Evolutionary conservation across 2,797 vertebrate species (phyloP), one percentile per base, ranked within the genome.

Genomic region (Acanthurus leucopareius): DNA sequence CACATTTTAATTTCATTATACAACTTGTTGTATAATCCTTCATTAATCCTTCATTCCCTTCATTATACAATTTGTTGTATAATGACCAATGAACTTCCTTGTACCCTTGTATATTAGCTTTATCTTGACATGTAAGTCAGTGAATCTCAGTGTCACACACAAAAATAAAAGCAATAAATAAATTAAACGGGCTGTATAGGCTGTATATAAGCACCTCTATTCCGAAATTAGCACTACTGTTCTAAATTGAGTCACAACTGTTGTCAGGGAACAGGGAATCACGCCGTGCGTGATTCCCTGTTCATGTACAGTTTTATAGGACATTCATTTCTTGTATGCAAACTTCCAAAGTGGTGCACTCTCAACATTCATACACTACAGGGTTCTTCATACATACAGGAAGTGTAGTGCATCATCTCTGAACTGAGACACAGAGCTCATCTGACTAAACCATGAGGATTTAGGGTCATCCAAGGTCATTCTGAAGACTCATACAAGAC

Each of bases 401-500:
- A 42, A 42, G 40, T 42, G 40, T 28, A 15, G 14, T 15, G 10
- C 8, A n/a, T 7, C 20, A 20, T 13, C 10, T 5, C 51, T 1
- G 3, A 22, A 49, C 17, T n/a, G 19, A 7, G 48, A 49, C 13
- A 13, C 44, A 8, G 9, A n/a, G 20, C 51, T 25, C 48, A 38
- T 17, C 52, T 65, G 40, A 56, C 22, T 28, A 35, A 5, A 45
- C 7, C 5, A 32, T n/a, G 22, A 52, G 16, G n/a, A 1, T n/a
- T 19, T 16, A 38, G 40, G 13, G 44, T 45, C 10, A 51, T 1
- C 42, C 10, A 13, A 58, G 40, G 20, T 28, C 4, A n/a, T 7
- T 60, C 22, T 40, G 17, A 77, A 67, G 40, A n/a, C 22, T 56
- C 19, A 87, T 5, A 61, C 2, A 82, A 51, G 7, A 75, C 66